phyloP scores from a whole-genome alignment of 2,888 invertebrate genomes.

The Pseudococcus viburni region DNA sequence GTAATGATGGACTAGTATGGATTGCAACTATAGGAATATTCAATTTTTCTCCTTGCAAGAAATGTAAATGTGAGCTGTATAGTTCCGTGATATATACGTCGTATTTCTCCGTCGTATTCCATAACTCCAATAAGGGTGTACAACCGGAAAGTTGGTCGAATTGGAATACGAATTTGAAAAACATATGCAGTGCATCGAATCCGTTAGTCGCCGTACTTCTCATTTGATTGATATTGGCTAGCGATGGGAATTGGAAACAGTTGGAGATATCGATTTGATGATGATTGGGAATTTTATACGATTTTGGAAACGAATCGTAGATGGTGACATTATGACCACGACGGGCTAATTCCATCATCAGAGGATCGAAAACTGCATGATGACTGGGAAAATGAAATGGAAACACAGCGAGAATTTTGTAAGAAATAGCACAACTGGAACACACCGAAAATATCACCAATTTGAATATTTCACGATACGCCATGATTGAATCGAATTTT shows the following conservation, averaged over 20 bases:
- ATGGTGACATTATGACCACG: conserved; percentile 65
- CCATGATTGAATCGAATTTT: not conserved
- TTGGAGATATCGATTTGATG: not conserved
- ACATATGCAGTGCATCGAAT: no score
- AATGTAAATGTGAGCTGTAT: not conserved
- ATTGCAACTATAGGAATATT: conserved; percentile 72
- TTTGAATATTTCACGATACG: not conserved
- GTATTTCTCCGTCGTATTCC: not conserved
- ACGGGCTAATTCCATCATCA: conserved; percentile 60
- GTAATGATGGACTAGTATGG: conserved; percentile 77
- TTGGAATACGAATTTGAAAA: no score
- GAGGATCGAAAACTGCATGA: conserved; percentile 58
- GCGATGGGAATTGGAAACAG: not conserved
- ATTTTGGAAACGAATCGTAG: conserved; percentile 58
- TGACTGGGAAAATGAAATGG: conserved; percentile 46
- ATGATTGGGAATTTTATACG: not conserved
- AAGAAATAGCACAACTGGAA: not conserved
- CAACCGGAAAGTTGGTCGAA: no score
- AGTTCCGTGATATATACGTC: not conserved
- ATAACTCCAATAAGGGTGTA: not conserved
- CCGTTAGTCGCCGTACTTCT: not conserved
- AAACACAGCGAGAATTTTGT: conserved; percentile 66
- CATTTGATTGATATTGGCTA: not conserved
- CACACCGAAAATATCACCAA: not conserved
- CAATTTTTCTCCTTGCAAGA: not conserved